Evolutionary conservation across 2,113 vertebrate genomes (phyloP), one percentile per base, ranked within the genome.

Genomic region (Pogonocichla stellata): DNA sequence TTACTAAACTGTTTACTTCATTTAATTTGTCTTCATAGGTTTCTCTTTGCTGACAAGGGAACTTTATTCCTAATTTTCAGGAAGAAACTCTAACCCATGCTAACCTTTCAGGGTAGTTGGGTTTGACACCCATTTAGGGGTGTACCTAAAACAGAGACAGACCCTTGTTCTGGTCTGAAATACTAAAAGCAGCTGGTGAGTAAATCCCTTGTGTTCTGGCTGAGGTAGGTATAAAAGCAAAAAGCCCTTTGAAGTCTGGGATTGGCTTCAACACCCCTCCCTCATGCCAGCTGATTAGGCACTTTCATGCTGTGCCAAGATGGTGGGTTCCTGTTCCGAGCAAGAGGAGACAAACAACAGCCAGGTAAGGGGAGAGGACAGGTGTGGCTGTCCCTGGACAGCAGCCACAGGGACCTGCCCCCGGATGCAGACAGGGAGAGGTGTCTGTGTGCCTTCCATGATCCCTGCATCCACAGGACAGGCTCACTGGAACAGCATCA

Each of bases 171-270:
- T 73, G 45, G 6, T 34, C 60, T 60, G 57, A 95, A 93, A 71
- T 18, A 40, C 53, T 12, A 5, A 43, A 47, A 80, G 60, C 86
- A 86, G 73, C 77, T 60, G 83, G 72, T 71, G 77, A 57, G 92
- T 90, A 88, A 95, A 95, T 83, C 73, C 53, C 80, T 23, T 33
- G 47, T 81, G 86, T 61, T 81, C 77, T 79, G 79, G 25, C 86
- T 60, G 92, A 84, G 86, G 77, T 10, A 75, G 69, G 83, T 80
- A 92, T 75, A 53, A 93, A 95, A 89, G 77, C 48, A 60, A 71
- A 47, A 71, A 56, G 31, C 61, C 24, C 87, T 95, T 95, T 96
- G 95, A 96, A 92, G 91, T 89, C 53, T 58, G 70, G 72, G 77
- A 19, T 19, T 71, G 83, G 94, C 69, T 84, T 88, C 40, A 25